Conservation (phyloP, 2,888 invertebrate genomes). For the Meta bourneti region DNA sequence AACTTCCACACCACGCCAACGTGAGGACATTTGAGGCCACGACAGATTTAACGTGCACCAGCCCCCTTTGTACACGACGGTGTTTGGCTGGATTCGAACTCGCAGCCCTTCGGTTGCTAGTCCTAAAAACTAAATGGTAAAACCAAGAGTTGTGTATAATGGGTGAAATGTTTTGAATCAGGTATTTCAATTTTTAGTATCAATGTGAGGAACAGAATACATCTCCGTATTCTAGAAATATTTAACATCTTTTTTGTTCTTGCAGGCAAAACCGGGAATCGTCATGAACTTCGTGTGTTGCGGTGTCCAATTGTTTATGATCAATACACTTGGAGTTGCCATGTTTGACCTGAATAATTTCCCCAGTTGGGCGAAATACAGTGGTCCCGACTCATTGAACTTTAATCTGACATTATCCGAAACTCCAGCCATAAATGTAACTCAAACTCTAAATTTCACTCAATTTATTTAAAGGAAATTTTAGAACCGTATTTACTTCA, state of each 20-base stretch:
- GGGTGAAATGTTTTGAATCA: too few species aligned
- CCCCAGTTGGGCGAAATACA: slow-evolving; percentile 81
- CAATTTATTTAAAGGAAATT: not conserved
- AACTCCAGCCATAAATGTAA: not conserved
- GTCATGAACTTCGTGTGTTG: slow-evolving; percentile 89
- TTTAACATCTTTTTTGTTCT: slow-evolving; percentile 49
- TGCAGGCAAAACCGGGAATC: slow-evolving; percentile 87
- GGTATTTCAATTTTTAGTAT: too few species aligned
- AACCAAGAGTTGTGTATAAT: too few species aligned
- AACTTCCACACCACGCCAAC: too few species aligned
- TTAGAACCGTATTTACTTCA: too few species aligned
- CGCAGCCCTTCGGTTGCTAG: too few species aligned
- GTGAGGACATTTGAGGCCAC: too few species aligned
- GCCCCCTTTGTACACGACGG: too few species aligned
- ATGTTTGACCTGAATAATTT: slow-evolving; percentile 80
- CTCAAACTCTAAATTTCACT: not conserved
- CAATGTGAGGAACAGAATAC: too few species aligned
- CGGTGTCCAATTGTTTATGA: slow-evolving; percentile 86
- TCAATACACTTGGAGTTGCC: slow-evolving; percentile 86
- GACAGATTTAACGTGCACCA: too few species aligned
- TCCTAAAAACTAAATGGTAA: too few species aligned
- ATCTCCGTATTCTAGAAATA: not conserved
- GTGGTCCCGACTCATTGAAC: not conserved
- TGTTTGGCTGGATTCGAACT: too few species aligned
- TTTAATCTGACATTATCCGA: not conserved